These are phyloP conservation scores for Drosophila nr. perissopoda DNA, from an alignment of 2,888 invertebrate genomes.

Conservation along the genomic window DNA sequence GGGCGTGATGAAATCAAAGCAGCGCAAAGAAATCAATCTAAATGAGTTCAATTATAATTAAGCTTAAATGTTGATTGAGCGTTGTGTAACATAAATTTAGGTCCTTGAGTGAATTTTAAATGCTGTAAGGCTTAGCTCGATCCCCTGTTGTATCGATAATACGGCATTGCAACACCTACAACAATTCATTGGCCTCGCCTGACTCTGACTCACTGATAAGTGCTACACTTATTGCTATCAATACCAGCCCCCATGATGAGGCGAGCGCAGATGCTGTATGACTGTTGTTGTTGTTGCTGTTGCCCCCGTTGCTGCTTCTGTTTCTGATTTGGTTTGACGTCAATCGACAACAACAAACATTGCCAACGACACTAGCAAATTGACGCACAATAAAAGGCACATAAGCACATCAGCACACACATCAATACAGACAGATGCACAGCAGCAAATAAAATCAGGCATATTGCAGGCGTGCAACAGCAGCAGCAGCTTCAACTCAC, in stretches of 20 bases:
- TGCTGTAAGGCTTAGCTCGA: neutral
- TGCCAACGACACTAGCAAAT: slow-evolving; percentile 72
- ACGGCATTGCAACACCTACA: slow-evolving; percentile 56
- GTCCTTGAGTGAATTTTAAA: neutral
- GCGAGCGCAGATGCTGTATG: slow-evolving; percentile 29
- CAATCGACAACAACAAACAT: slow-evolving; percentile 73
- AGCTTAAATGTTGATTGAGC: neutral
- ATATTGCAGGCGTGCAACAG: slow-evolving; percentile 32
- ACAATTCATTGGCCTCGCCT: slow-evolving; percentile 46
- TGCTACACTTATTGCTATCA: slow-evolving; percentile 46
- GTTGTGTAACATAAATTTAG: neutral
- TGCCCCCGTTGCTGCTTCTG: slow-evolving; percentile 38
- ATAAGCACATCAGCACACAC: slow-evolving; percentile 4
- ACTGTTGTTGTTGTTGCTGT: slow-evolving; percentile 17
- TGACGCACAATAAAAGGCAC: slow-evolving; percentile 66
- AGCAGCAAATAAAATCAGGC: slow-evolving; percentile 25
- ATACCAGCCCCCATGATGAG: slow-evolving; percentile 59
- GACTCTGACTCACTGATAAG: slow-evolving; percentile 57
- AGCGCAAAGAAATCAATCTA: neutral
- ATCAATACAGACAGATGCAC: slow-evolving; percentile 6
- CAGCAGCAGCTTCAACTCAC: slow-evolving; percentile 8
- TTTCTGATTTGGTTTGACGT: slow-evolving; percentile 70
- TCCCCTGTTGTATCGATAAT: neutral
- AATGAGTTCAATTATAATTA: neutral
- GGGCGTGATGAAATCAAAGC: slow-evolving; percentile 5